phyloP scores from a whole-genome alignment of 1,140 invertebrate genomes.

The Diorhabda sublineata region DNA sequence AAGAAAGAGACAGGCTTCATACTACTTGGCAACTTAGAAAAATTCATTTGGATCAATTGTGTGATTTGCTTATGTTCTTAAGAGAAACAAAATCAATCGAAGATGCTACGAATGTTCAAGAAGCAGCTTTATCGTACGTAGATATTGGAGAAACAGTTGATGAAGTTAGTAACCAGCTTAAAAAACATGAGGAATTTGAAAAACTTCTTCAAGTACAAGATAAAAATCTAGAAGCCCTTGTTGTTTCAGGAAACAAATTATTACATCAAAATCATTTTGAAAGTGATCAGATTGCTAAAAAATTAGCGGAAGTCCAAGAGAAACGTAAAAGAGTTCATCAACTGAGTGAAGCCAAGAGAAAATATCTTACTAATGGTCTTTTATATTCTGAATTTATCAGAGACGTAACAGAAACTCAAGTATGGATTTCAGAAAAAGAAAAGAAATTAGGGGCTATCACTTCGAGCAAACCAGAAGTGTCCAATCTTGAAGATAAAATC shows the following conservation, averaged over 20 bases:
- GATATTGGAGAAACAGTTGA: slow-evolving; percentile 66
- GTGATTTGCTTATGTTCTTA: slow-evolving; percentile 92
- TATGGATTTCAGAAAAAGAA: slow-evolving; percentile 92
- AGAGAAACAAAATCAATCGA: slow-evolving; percentile 92
- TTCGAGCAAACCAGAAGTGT: slow-evolving; percentile 63
- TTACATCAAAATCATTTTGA: slow-evolving; percentile 93
- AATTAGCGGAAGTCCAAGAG: slow-evolving; percentile 65
- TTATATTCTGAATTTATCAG: slow-evolving; percentile 86
- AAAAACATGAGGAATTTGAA: slow-evolving; percentile 89
- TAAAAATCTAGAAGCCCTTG: slow-evolving; percentile 76
- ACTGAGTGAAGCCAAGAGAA: slow-evolving; percentile 59
- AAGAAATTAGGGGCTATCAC: slow-evolving; percentile 70
- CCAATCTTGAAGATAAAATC: slow-evolving; percentile 80
- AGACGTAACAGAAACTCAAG: slow-evolving; percentile 82
- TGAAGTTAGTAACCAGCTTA: slow-evolving; percentile 79
- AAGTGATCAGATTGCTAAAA: slow-evolving; percentile 72
- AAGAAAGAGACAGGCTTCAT: slow-evolving; percentile 74
- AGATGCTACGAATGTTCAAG: slow-evolving; percentile 82
- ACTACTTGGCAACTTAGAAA: slow-evolving; percentile 86
- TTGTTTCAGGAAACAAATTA: slow-evolving; percentile 84
- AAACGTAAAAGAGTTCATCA: slow-evolving; percentile 68
- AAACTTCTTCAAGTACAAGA: slow-evolving; percentile 80
- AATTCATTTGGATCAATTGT: slow-evolving; percentile 87
- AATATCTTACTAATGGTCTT: slow-evolving; percentile 71
- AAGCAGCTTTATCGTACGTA: slow-evolving; percentile 60